These are phyloP conservation scores for Gryon sp. DNA, from an alignment of 1,140 invertebrate species.

Conservation along the genomic window DNA sequence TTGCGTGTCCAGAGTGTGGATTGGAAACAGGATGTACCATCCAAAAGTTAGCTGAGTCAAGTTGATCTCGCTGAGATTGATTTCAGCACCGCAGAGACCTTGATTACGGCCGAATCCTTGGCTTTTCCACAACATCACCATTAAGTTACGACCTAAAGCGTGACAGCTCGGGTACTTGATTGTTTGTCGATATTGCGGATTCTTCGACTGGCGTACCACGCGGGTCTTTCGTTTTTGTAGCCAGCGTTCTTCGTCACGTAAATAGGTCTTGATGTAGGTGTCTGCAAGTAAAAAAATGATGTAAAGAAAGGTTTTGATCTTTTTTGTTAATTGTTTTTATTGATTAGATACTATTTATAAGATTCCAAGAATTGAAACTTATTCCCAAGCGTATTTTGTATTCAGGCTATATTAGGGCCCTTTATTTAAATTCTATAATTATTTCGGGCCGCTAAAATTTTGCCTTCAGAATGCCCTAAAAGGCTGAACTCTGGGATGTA, in stretches of 20 bases:
- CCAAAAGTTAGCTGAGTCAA: constrained; percentile 88
- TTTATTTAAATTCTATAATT: no score
- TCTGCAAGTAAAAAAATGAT: constrained; percentile 79
- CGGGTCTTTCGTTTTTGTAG: constrained; percentile 94
- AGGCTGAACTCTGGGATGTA: no score
- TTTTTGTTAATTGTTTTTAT: background rate
- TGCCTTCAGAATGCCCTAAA: no score
- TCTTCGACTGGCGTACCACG: constrained; percentile 87
- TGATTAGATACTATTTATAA: background rate
- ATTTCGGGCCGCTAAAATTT: no score
- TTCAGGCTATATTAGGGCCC: no score
- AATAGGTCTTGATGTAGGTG: constrained; percentile 96
- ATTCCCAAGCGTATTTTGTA: no score
- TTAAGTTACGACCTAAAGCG: constrained; percentile 89
- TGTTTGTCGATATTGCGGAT: constrained; percentile 92
- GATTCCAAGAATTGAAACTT: no score
- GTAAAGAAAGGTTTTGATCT: background rate
- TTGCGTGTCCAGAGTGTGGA: constrained; percentile 85
- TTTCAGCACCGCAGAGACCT: constrained; percentile 91
- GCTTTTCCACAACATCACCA: constrained; percentile 94
- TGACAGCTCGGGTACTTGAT: constrained; percentile 92
- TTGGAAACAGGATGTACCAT: constrained; percentile 94
- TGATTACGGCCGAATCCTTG: constrained; percentile 93
- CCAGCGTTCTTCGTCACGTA: constrained; percentile 91
- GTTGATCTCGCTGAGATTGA: constrained; percentile 88